These are phyloP conservation scores for Ormia ochracea DNA, from an alignment of 2,888 invertebrate species.

Conservation along the genomic window DNA sequence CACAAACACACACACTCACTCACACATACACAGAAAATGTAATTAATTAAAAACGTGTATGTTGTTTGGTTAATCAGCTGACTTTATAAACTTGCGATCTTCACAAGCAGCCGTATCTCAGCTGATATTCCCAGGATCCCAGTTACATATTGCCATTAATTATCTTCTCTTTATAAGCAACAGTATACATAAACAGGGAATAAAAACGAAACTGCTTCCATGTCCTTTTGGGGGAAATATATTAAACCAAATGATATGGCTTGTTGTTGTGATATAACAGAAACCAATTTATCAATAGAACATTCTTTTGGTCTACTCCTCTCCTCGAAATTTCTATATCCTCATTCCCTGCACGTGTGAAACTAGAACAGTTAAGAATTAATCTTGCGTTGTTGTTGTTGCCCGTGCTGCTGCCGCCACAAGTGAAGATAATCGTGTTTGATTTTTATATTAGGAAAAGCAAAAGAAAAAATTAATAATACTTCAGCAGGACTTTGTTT, in stretches of 20 bases:
- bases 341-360: slow-evolving; percentile 59
- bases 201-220: not conserved
- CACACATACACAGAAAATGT: not conserved
- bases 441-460: slow-evolving; percentile 28
- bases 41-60: not conserved
- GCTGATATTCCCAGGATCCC: slow-evolving; percentile 46
- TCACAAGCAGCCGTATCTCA: slow-evolving; percentile 44
- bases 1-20: slow-evolving; percentile 11
- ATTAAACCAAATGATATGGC: slow-evolving; percentile 31
- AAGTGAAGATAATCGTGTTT: slow-evolving; percentile 28
- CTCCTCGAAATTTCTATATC: not conserved
- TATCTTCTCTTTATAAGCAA: slow-evolving; percentile 40
- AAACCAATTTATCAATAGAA: slow-evolving; percentile 27
- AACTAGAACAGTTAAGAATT: slow-evolving; percentile 3
- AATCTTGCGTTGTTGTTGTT: slow-evolving; percentile 26
- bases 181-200: not conserved
- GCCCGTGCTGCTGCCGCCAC: slow-evolving; percentile 7
- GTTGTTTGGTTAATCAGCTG: slow-evolving; percentile 51
- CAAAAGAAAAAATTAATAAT: not conserved
- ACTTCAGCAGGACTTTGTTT: slow-evolving; percentile 31
- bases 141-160: slow-evolving; percentile 54
- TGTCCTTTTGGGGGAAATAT: not conserved
- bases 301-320: slow-evolving; percentile 44
- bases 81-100: slow-evolving; percentile 56
- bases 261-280: slow-evolving; percentile 27